phyloP scores from a whole-genome alignment of 2,797 vertebrate species.

The Acestrorhynchus altus region DNA sequence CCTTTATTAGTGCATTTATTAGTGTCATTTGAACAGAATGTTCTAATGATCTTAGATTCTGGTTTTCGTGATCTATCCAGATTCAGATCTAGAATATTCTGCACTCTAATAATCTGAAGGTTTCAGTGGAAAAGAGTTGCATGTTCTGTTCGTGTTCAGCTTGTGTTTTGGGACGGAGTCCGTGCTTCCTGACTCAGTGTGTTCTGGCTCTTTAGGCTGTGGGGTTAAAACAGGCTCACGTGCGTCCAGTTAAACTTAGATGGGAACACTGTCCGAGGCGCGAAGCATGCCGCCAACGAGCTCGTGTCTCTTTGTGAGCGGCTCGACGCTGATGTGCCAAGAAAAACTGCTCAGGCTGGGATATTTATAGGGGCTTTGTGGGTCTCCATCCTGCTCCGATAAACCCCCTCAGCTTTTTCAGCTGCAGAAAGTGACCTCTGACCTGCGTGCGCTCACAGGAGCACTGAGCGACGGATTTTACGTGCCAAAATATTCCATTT shows the following conservation, averaged over 20 bases:
- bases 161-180: neutral
- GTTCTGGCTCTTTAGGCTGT: neutral
- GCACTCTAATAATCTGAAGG: too few relatives aligned
- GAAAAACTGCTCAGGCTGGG: constrained; percentile 56
- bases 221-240: constrained; percentile 62
- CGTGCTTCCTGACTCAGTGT: neutral
- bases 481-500: too few relatives aligned
- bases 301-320: constrained; percentile 57
- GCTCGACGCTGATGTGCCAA: constrained; percentile 54
- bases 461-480: neutral
- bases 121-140: too few relatives aligned
- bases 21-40: too few relatives aligned
- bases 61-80: too few relatives aligned
- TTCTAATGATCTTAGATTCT: too few relatives aligned
- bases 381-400: neutral
- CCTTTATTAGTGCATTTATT: too few relatives aligned
- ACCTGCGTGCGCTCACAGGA: neutral
- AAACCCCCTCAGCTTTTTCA: neutral
- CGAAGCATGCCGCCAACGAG: constrained; percentile 56
- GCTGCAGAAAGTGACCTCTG: neutral
- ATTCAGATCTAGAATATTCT: too few relatives aligned
- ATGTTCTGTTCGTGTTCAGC: neutral
- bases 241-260: constrained; percentile 56
- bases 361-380: constrained; percentile 56
- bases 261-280: constrained; percentile 56